These are phyloP conservation scores for Chrysogorgia sp. DNA, from an alignment of 92 coral and sea anemone genomes.

Conservation along the genomic window DNA sequence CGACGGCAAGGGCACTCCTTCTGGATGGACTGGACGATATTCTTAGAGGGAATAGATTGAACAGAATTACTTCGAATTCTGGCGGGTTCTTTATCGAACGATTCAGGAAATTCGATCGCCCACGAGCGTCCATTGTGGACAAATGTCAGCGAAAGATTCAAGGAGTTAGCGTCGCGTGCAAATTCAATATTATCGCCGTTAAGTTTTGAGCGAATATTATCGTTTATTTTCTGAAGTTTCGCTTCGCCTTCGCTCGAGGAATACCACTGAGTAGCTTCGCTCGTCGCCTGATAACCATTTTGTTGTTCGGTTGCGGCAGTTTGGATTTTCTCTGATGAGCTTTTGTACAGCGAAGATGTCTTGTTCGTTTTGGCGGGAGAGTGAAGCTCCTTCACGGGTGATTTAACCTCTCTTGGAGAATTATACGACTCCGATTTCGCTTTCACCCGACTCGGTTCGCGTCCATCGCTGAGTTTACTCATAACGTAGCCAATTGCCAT, in stretches of 20 bases:
- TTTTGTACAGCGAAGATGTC: not conserved
- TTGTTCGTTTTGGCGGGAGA: not conserved
- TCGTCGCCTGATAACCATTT: not conserved
- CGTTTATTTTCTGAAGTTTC: slow-evolving; percentile 1
- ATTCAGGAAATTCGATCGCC: not conserved
- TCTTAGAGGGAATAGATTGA: not conserved
- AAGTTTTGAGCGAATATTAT: not conserved
- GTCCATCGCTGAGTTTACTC: not conserved
- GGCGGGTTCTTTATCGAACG: slow-evolving; percentile 19
- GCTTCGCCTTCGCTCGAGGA: not conserved
- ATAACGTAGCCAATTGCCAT: not conserved
- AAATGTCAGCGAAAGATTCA: slow-evolving; percentile 8
- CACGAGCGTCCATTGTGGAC: not conserved
- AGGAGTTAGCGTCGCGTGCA: not conserved
- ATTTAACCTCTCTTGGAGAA: not conserved
- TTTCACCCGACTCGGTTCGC: not conserved
- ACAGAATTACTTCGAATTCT: not conserved
- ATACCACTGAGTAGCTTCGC: not conserved
- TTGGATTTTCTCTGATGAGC: not conserved
- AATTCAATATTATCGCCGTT: not conserved
- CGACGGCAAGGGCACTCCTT: not conserved
- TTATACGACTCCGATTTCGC: not conserved
- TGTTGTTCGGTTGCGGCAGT: not conserved
- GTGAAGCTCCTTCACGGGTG: not conserved
- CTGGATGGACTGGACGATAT: not conserved